These are phyloP conservation scores for Limenitis camilla DNA, from an alignment of 2,888 invertebrate species.

Conservation along the genomic window DNA sequence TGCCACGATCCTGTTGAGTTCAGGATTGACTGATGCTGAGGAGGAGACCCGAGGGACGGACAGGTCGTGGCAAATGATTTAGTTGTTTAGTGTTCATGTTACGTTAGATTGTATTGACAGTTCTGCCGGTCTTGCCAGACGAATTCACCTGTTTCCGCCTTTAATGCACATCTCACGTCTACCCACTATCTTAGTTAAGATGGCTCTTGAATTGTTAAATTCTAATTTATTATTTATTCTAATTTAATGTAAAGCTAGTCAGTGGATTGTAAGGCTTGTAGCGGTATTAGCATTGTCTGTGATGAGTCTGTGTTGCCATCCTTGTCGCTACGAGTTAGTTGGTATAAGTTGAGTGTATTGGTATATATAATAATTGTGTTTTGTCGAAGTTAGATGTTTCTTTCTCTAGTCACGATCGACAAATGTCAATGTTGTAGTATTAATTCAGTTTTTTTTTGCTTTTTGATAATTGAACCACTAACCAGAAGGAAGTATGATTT, in stretches of 20 bases:
- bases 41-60: constrained; percentile 31
- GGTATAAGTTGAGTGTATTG: constrained; percentile 35
- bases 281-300: constrained; percentile 13
- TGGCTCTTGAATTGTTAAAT: constrained; percentile 36
- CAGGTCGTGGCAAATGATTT: constrained; percentile 55
- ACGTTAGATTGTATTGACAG: constrained; percentile 65
- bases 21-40: constrained; percentile 22
- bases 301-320: neutral
- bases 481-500: neutral
- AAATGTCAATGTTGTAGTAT: constrained; percentile 33
- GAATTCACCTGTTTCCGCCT: constrained; percentile 58
- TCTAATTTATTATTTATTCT: constrained; percentile 52
- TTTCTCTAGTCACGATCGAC: constrained; percentile 59
- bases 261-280: constrained; percentile 50
- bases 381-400: constrained; percentile 42
- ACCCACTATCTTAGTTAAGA: constrained; percentile 33
- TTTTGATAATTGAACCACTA: constrained; percentile 5
- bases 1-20: constrained; percentile 42
- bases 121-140: constrained; percentile 46
- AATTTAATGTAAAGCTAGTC: constrained; percentile 65
- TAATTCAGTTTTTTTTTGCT: neutral
- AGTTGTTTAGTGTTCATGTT: constrained; percentile 74
- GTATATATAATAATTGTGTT: constrained; percentile 46
- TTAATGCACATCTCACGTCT: constrained; percentile 50
- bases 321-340: constrained; percentile 38